These are phyloP conservation scores for Dicrostonyx torquatus DNA, from an alignment of 2,797 vertebrate genomes.

Conservation along the genomic window DNA sequence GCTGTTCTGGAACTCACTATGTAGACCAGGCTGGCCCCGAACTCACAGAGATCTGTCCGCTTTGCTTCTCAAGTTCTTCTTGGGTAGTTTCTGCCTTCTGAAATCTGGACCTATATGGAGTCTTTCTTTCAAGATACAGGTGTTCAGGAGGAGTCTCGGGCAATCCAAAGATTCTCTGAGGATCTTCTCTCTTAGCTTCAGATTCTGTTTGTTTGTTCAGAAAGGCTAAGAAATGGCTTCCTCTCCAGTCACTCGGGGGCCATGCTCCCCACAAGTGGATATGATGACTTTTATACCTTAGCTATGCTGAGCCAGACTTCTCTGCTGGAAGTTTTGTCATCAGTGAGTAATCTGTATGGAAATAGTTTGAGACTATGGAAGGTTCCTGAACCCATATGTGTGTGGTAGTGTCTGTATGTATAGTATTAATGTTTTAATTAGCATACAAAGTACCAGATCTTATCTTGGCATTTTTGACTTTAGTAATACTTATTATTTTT, in stretches of 20 bases:
- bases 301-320: not conserved
- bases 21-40: not conserved
- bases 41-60: not conserved
- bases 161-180: not conserved
- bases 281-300: not conserved
- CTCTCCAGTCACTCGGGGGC: not conserved
- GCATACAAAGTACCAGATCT: not conserved
- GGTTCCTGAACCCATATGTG: not conserved
- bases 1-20: not conserved
- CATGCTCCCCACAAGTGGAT: not conserved
- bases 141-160: not conserved
- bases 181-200: conserved; percentile 16
- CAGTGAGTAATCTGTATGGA: not conserved
- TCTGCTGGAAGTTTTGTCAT: not conserved
- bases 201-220: not conserved
- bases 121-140: conserved; percentile 19
- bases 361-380: not conserved
- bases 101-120: conserved; percentile 23
- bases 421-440: not conserved
- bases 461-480: not conserved
- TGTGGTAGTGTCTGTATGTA: not conserved
- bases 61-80: not conserved
- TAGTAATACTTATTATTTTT: conserved; percentile 14
- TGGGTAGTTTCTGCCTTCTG: not conserved
- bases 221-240: not conserved